These are phyloP conservation scores for Osmerus mordax DNA, from an alignment of 2,113 vertebrate species.

Conservation along the genomic window DNA sequence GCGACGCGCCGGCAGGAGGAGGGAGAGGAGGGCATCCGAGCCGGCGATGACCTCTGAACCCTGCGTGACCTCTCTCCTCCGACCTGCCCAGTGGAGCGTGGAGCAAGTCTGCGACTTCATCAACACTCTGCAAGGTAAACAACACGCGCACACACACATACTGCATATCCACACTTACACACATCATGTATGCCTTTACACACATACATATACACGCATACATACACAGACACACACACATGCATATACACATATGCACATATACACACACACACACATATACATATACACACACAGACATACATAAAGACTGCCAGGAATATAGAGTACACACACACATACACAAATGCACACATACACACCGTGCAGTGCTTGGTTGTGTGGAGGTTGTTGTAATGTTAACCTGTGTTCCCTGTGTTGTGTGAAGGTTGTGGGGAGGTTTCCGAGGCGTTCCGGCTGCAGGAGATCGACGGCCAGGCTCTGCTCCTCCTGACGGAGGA, in stretches of 20 bases:
- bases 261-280: background rate
- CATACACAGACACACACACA: slow-evolving; percentile 2
- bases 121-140: slow-evolving; percentile 84
- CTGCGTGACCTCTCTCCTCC: slow-evolving; percentile 72
- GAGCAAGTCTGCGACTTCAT: slow-evolving; percentile 96
- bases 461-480: slow-evolving; percentile 98
- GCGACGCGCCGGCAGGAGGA: slow-evolving; percentile 56
- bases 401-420: slow-evolving; percentile 29
- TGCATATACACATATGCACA: background rate
- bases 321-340: background rate
- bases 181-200: background rate
- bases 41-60: slow-evolving; percentile 75
- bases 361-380: background rate
- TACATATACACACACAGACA: background rate
- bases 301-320: background rate
- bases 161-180: background rate
- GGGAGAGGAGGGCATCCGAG: slow-evolving; percentile 76
- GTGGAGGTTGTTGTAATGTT: background rate
- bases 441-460: slow-evolving; percentile 90
- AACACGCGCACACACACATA: background rate
- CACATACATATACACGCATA: background rate
- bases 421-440: slow-evolving; percentile 90
- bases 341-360: background rate
- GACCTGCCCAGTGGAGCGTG: slow-evolving; percentile 88
- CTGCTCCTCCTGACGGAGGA: slow-evolving; percentile 96